Evolutionary conservation across 2,888 invertebrate species (phyloP), one percentile per base, ranked within the genome.

Genomic region (Tuberolachnus salignus): DNA sequence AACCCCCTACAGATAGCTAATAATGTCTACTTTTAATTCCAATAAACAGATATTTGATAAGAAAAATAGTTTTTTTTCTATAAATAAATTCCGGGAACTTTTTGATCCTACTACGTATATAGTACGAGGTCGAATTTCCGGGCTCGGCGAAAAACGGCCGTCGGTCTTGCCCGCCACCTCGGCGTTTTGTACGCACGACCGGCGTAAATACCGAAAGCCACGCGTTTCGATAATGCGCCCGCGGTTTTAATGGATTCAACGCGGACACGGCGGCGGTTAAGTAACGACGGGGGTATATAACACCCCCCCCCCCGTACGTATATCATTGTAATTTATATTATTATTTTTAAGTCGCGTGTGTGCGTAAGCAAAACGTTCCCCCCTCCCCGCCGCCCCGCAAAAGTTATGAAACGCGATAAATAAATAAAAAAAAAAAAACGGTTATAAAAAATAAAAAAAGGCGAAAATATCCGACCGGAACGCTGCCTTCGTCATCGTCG

Each of bases 171-270:
- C 10, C 63, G 19, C 42, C n/a, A n/a, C n/a, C n/a, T n/a, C n/a
- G n/a, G n/a, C n/a, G n/a, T n/a, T 19, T 16, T 23, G 14, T 26
- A 14, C 26, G 21, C 53, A 14, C 42, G 69, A n/a, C n/a, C 10
- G 13, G 13, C 0, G 34, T n/a, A 2, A 51, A n/a, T 16, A 21
- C 2, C 51, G 34, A 67, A 55, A 42, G 53, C 44, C 44, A 55
- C 55, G 16, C 55, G 21, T 34, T 34, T 21, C 16, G 70, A 70
- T 70, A 55, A 70, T 42, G 21, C 44, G 70, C 70, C n/a, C 70
- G 21, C 55, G 70, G 55, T 70, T n/a, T n/a, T 70, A 70, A 70
- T 55, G 70, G 55, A 70, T 70, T 70, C 42, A 55, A 55, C 70
- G 55, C 21, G 70, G 70, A 55, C 70, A 55, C 70, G 70, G 42